Conservation (phyloP, 1,140 invertebrate genomes). For the Nasonia giraulti region DNA sequence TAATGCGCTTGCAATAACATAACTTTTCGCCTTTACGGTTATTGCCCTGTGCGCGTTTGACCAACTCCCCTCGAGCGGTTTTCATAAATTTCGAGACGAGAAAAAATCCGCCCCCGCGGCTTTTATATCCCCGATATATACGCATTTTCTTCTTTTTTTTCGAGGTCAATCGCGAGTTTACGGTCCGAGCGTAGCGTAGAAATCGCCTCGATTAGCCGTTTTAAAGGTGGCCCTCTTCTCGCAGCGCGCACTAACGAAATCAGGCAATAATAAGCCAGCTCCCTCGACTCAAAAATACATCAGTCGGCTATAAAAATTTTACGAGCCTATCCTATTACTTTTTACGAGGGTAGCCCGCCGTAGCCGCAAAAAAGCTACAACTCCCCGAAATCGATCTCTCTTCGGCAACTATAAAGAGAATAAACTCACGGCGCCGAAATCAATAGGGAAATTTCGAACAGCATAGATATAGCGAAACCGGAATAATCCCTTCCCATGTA, state of each 20-base stretch:
- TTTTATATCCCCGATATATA: background rate
- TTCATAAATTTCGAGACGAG: slow-evolving; percentile 7
- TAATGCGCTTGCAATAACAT: background rate
- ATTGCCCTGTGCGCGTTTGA: too few relatives aligned
- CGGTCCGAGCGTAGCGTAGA: slow-evolving; percentile 18
- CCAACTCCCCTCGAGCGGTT: background rate
- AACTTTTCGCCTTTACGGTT: background rate
- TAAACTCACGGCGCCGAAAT: background rate
- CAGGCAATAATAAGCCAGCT: background rate
- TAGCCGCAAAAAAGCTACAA: background rate
- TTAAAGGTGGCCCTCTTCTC: background rate
- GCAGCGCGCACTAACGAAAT: background rate
- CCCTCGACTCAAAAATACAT: background rate
- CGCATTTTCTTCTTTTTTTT: background rate
- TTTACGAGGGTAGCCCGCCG: background rate
- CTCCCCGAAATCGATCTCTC: background rate
- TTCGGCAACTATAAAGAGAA: background rate
- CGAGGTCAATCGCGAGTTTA: background rate
- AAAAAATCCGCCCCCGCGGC: too few relatives aligned
- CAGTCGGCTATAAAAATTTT: slow-evolving; percentile 17
- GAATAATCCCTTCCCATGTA: slow-evolving; percentile 46
- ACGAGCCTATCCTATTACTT: slow-evolving; percentile 15
- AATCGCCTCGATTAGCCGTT: slow-evolving; percentile 2
- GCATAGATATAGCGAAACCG: background rate
- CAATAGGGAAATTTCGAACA: slow-evolving; percentile 27